Percentiles rank a stretch among this genome's conserved stretches.
Conservation (phyloP, 2,888 invertebrate species). For the Chymomyza fuscimana region DNA sequence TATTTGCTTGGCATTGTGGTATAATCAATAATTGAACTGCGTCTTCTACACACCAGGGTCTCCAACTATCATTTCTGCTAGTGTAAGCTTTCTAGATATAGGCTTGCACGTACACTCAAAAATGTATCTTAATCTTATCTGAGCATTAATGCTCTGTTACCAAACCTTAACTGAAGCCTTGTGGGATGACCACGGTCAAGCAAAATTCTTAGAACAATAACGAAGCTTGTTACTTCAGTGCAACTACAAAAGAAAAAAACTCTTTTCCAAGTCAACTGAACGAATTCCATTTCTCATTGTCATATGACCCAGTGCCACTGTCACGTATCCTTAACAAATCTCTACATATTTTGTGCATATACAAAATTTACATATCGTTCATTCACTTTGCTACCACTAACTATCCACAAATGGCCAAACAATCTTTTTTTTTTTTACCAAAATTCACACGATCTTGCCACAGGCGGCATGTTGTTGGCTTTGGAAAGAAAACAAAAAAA, state of each 20-base stretch:
- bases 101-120: too few relatives aligned
- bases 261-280: too few relatives aligned
- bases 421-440: not conserved
- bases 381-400: not conserved
- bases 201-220: not conserved
- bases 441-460: conserved; percentile 68
- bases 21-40: too few relatives aligned
- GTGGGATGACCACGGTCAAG: not conserved
- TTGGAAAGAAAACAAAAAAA: not conserved
- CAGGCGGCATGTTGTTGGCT: conserved; percentile 52
- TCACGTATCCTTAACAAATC: not conserved
- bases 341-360: not conserved
- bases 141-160: too few relatives aligned
- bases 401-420: not conserved
- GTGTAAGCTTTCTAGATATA: too few relatives aligned
- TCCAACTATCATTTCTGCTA: too few relatives aligned
- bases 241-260: not conserved
- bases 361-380: not conserved
- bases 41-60: too few relatives aligned
- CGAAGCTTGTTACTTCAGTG: not conserved
- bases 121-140: too few relatives aligned
- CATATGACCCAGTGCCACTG: not conserved
- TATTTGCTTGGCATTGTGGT: too few relatives aligned
- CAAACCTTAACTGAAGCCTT: not conserved
- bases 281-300: not conserved